Evolutionary conservation across 2,113 vertebrate species (phyloP).

Genomic region (Dasyurus viverrinus): DNA sequence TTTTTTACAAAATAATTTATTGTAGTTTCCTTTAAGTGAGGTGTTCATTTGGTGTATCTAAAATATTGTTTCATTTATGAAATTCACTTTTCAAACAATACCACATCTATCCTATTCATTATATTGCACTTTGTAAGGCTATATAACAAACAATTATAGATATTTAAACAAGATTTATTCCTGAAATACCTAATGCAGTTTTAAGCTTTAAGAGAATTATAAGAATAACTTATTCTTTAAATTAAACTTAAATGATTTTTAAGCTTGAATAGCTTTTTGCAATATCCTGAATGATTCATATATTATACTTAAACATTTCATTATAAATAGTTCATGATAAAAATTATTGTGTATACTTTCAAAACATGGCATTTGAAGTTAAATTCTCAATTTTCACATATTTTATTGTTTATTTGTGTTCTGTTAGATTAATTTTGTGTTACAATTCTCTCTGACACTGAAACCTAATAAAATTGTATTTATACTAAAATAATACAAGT

Average conservation of each 20-base stretch:
- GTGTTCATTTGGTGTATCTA: background rate
- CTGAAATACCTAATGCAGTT: background rate
- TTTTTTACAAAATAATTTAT: slow-evolving; percentile 1
- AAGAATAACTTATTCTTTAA: background rate
- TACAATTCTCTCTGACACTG: slow-evolving; percentile 33
- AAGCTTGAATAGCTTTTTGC: background rate
- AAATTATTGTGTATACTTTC: background rate
- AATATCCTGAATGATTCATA: background rate
- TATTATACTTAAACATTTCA: slow-evolving; percentile 27
- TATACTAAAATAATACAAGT: background rate
- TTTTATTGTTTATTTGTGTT: slow-evolving; percentile 44
- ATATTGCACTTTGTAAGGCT: background rate
- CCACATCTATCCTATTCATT: background rate
- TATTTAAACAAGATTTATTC: background rate
- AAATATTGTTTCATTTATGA: slow-evolving; percentile 5
- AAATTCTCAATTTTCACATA: slow-evolving; percentile 16
- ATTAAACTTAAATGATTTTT: background rate
- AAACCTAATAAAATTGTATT: slow-evolving; percentile 8
- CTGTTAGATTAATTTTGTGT: slow-evolving; percentile 23
- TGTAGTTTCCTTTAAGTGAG: background rate
- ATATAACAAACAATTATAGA: background rate
- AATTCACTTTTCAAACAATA: slow-evolving; percentile 9
- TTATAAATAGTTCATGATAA: slow-evolving; percentile 13
- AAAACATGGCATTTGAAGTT: slow-evolving; percentile 27
- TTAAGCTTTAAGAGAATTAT: background rate